phyloP scores from a whole-genome alignment of 2,888 invertebrate species.

The Hofmannophila pseudospretella region DNA sequence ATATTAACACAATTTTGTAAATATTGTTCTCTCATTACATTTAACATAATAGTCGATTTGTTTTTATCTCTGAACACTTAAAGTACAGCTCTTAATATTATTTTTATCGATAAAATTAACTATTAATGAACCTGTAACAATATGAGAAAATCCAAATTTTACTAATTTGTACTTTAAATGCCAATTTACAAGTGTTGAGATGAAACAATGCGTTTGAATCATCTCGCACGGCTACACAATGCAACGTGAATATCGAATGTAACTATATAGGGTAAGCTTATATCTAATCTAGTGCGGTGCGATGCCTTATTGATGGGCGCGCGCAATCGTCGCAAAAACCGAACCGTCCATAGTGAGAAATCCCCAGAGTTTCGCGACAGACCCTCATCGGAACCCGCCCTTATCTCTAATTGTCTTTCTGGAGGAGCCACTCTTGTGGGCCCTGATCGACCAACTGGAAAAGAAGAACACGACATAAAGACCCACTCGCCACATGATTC shows the following conservation, averaged over 20 bases:
- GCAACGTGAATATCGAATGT: constrained; percentile 58
- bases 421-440: constrained; percentile 77
- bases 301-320: constrained; percentile 76
- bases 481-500: constrained; percentile 65
- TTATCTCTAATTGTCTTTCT: constrained; percentile 76
- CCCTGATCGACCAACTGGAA: constrained; percentile 79
- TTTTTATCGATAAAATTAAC: constrained; percentile 66
- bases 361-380: constrained; percentile 74
- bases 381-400: constrained; percentile 71
- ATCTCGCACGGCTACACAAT: constrained; percentile 67
- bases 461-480: constrained; percentile 77
- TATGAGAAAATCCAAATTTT: constrained; percentile 75
- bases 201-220: constrained; percentile 62
- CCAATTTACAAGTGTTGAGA: constrained; percentile 73
- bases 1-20: constrained; percentile 42
- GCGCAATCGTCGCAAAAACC: constrained; percentile 61
- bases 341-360: constrained; percentile 75
- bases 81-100: constrained; percentile 77
- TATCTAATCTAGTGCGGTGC: constrained; percentile 73
- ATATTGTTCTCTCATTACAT: constrained; percentile 58
- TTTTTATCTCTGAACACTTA: constrained; percentile 74
- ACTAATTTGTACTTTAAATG: constrained; percentile 79
- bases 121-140: constrained; percentile 78
- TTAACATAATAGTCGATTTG: constrained; percentile 59
- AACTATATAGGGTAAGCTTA: constrained; percentile 61